Evolutionary conservation across 2,888 invertebrate species (phyloP).

Genomic region (Macrophya annulata): DNA sequence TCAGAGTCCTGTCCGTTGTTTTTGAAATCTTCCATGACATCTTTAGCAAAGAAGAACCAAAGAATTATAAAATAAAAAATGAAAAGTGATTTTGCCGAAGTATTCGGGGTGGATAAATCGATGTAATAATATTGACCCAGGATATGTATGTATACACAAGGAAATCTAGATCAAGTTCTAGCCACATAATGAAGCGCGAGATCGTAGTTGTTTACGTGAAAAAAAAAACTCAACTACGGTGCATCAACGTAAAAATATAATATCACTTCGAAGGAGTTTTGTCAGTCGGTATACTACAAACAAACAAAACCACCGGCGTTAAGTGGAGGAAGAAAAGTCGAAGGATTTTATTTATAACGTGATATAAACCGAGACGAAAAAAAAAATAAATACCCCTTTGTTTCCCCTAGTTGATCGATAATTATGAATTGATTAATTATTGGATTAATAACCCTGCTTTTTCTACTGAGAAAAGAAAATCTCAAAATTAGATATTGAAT

Average conservation of each 20-base stretch:
- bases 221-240: neutral
- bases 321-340: neutral
- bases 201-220: neutral
- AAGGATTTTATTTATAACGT: neutral
- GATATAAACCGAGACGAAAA: neutral
- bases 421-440: neutral
- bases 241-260: neutral
- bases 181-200: neutral
- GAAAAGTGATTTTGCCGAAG: neutral
- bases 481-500: too few relatives aligned
- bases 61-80: neutral
- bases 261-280: neutral
- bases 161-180: neutral
- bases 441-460: too few relatives aligned
- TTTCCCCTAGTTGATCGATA: neutral
- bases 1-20: constrained; percentile 82
- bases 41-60: constrained; percentile 61
- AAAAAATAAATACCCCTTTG: neutral
- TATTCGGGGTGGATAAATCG: neutral
- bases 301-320: neutral
- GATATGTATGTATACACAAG: neutral
- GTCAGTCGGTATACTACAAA: neutral
- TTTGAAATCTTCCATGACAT: constrained; percentile 82
- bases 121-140: neutral
- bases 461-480: too few relatives aligned